These are phyloP conservation scores for Sialia sialis DNA, from an alignment of 2,113 vertebrate species.

Conservation along the genomic window DNA sequence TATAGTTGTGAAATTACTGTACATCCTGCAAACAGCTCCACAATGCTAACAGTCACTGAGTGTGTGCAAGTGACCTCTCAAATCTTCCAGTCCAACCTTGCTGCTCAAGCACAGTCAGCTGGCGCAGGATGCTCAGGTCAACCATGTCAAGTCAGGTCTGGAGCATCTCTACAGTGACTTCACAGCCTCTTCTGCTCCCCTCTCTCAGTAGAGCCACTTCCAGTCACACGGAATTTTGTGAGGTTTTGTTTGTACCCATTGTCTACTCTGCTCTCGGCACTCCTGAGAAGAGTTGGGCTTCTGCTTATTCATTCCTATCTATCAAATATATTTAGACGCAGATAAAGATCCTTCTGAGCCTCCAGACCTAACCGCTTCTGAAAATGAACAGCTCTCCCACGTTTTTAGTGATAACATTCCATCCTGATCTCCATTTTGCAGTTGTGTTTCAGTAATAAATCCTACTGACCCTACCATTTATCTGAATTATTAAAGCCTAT, in stretches of 20 bases:
- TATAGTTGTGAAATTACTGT: too few species aligned
- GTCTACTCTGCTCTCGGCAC: not conserved
- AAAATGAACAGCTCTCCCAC: not conserved
- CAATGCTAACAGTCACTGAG: not conserved
- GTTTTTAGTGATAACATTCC: not conserved
- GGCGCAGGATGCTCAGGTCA: not conserved
- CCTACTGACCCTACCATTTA: not conserved
- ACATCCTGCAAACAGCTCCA: not conserved
- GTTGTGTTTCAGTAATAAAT: not conserved
- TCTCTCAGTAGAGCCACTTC: not conserved
- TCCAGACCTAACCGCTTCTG: not conserved
- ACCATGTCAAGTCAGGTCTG: accelerated
- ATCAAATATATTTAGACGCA: not conserved
- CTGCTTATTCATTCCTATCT: not conserved
- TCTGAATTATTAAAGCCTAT: not conserved
- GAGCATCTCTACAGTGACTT: not conserved
- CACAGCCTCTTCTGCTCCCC: not conserved
- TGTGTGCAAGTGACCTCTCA: not conserved
- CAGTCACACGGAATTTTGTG: not conserved
- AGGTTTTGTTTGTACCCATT: not conserved
- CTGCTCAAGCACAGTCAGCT: not conserved
- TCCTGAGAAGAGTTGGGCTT: not conserved
- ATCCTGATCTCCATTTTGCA: not conserved
- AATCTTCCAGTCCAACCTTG: not conserved
- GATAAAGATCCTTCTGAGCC: not conserved